These are phyloP conservation scores for Fissipunctia ypsillon DNA, from an alignment of 2,888 invertebrate genomes.

Conservation along the genomic window DNA sequence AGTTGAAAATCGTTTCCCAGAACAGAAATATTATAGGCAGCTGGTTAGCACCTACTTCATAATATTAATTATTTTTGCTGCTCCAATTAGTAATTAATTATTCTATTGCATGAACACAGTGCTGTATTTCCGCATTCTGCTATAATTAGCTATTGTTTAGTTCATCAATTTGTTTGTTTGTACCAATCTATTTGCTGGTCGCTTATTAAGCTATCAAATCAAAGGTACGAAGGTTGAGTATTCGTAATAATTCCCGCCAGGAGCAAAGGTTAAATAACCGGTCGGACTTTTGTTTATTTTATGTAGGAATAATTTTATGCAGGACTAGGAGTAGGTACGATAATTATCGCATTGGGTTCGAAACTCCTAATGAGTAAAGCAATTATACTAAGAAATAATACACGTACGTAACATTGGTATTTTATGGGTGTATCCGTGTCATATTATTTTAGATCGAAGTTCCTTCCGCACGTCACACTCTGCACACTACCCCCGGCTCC, in stretches of 20 bases:
- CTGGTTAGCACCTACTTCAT: no score
- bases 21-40: not conserved
- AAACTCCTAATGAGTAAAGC: not conserved
- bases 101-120: slow-evolving; percentile 6
- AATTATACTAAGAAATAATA: no score
- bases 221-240: slow-evolving; percentile 47
- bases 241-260: slow-evolving; percentile 12
- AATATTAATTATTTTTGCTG: not conserved
- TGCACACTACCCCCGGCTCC: no score
- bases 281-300: not conserved
- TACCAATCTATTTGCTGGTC: slow-evolving; percentile 20
- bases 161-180: slow-evolving; percentile 41
- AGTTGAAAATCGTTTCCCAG: not conserved
- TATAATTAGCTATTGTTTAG: slow-evolving; percentile 39
- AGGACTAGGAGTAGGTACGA: no score
- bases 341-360: not conserved
- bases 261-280: not conserved
- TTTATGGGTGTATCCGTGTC: no score
- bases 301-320: no score
- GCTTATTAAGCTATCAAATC: slow-evolving; percentile 17
- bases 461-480: no score
- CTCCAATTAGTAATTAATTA: slow-evolving; percentile 16
- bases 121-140: slow-evolving; percentile 48
- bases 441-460: no score
- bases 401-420: no score